These are phyloP conservation scores for Acridotheres tristis DNA, from an alignment of 2,797 vertebrate species.

Conservation along the genomic window DNA sequence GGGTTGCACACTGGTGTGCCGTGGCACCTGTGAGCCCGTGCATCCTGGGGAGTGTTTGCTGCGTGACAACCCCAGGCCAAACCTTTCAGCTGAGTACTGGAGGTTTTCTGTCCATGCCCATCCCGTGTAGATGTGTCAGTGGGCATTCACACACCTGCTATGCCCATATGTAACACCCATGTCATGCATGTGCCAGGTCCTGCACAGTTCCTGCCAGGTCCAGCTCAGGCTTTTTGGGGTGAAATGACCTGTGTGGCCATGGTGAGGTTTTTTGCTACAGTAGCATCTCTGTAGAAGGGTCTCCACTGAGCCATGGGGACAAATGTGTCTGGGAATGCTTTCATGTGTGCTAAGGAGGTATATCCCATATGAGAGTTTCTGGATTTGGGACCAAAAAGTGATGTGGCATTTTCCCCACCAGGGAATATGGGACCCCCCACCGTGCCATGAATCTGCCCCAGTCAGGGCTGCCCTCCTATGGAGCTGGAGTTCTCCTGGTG, in stretches of 20 bases:
- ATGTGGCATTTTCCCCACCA: rapidly evolving
- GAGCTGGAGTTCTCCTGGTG: background rate
- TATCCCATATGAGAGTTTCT: rapidly evolving
- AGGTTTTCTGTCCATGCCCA: background rate
- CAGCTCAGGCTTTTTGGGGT: background rate
- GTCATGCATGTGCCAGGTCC: background rate
- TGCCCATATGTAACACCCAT: rapidly evolving
- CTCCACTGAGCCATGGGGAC: background rate
- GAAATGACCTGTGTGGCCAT: rapidly evolving
- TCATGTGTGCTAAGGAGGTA: background rate
- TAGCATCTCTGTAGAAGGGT: background rate
- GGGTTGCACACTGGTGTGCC: rapidly evolving
- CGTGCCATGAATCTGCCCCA: background rate
- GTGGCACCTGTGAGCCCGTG: background rate
- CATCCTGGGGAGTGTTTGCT: rapidly evolving
- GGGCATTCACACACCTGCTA: background rate
- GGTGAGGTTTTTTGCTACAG: background rate
- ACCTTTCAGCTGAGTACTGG: background rate
- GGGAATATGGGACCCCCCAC: background rate
- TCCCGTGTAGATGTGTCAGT: rapidly evolving
- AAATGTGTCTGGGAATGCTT: background rate
- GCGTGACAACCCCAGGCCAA: background rate
- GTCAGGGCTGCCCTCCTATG: rapidly evolving
- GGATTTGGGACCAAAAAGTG: background rate
- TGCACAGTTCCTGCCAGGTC: background rate